Evolutionary conservation across 2,113 vertebrate genomes (phyloP), one percentile per base, ranked within the genome.

Genomic region (Anhinga anhinga): DNA sequence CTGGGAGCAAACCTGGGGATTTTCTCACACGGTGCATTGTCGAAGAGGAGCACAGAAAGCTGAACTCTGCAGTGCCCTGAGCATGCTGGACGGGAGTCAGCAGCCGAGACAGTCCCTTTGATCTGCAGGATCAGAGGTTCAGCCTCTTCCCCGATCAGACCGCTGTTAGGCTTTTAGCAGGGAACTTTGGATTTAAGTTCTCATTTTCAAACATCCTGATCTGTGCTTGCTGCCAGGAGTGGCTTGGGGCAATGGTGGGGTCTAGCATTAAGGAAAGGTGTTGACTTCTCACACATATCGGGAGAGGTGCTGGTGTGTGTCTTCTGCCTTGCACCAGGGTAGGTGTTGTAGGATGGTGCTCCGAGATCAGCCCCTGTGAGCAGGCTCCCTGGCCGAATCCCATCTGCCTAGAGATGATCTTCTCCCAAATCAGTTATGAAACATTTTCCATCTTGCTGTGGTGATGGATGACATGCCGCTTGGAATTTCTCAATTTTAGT

Each of bases 101-200:
- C 82, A 49, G 55, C 72, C 2, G 2, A 74, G 67, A 22, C 2
- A 13, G 58, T 52, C 13, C 61, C 65, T 95, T 91, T 86, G 69
- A 72, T 84, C 77, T 45, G 15, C 0, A 2, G 65, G 69, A 72
- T 82, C 63, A 76, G 86, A 79, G 20, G 11, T 52, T 74, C 55
- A 84, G 47, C 49, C 56, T 63, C 66, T 45, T 69, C 0, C 0
- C 73, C 0, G 0, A 26, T 44, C 65, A 42, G 49, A 63, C 49
- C 4, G 8, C 45, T 32, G 32, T 27, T 16, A 17, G 0, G 17
- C 20, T 84, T 89, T 61, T 49, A 84, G 65, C 22, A 18, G 45
- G 44, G 20, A 87, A 61, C 3, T 87, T 56, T n/a, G 56, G 20
- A 44, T 66, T 65, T 76, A 42, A 0, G 1, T 49, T 81, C 20